Base-by-base conservation (phyloP, 2,888 invertebrate species). In the Meta bourneti region DNA sequence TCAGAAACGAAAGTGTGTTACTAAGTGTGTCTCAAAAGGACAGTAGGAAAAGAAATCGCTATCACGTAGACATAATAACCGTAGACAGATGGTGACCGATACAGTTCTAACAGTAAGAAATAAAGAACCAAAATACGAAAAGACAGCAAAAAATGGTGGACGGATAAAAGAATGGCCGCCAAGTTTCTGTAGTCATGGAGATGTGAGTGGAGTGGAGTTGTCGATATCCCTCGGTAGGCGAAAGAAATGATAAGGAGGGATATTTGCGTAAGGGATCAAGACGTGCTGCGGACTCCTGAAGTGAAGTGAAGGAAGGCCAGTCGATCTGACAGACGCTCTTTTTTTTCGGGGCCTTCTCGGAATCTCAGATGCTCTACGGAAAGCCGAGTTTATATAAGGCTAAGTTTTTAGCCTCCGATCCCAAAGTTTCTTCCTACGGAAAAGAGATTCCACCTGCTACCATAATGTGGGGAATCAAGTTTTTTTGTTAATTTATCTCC, bases 221-320 rank as follows among this genome's bases (percentile, higher is more conserved):
- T 90, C 89, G 79, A 90, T 90, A 90, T 84, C 75, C 89, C 72
- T 78, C 78, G 77, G 78, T 72, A 78, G 89, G 89, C 84, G 77
- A 84, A 90, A 83, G 89, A 88, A 84, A 79, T 84, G 89, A 90
- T 84, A 84, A 90, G 79, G 83, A 19, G 69, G 78, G 89, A 90
- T 90, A 90, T 90, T 90, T 84, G 89, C 84, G 83, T 79, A 83
- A 90, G 74, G 84, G 84, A 90, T 90, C 89, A 79, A 84, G 81
- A 81, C 79, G 86, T 86, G 86, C 70, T 78, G 34, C 52, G 51
- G 74, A 61, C 52, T 61, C 61, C 19, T 7, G 49, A 71, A 79
- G 16, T 80, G 87, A 79, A 71, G 87, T 13, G 80, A 72, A 52
- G n/a, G 52, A 54, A 54, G 54, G 20, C 51, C 51, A 77, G 81